Conservation (phyloP, 1,140 invertebrate species). For the Propsilocerus akamusi region DNA sequence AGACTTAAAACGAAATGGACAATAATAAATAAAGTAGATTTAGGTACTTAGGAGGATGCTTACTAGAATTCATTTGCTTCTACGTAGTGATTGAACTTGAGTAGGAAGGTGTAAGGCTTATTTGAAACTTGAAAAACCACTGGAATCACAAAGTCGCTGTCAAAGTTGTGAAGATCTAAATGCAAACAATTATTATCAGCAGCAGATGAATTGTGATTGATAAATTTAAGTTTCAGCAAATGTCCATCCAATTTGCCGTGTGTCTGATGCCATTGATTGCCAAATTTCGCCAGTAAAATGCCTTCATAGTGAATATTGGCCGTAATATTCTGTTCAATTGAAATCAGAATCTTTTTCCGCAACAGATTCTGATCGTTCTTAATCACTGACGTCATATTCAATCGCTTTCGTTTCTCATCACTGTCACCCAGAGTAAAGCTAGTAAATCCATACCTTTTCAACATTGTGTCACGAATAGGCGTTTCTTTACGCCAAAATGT, state of each 20-base stretch:
- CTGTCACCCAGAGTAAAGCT: neutral
- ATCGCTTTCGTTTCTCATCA: neutral
- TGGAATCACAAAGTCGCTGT: neutral
- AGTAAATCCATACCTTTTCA: neutral
- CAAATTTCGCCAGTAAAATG: neutral
- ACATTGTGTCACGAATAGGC: neutral
- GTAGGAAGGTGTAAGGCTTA: neutral
- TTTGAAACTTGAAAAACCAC: neutral
- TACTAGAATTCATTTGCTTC: neutral
- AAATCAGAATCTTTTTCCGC: neutral
- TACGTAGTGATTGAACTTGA: neutral
- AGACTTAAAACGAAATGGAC: neutral
- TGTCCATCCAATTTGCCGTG: neutral
- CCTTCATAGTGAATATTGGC: neutral
- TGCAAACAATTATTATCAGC: neutral
- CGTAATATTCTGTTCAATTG: neutral
- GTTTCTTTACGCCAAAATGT: neutral
- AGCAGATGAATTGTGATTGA: neutral
- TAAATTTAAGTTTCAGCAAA: neutral
- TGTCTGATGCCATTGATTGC: neutral
- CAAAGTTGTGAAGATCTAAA: neutral
- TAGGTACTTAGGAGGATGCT: neutral
- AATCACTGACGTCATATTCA: neutral
- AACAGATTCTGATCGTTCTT: neutral
- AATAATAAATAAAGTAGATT: neutral